Evolutionary conservation across 2,113 vertebrate species (phyloP), one percentile per base, ranked within the genome.

Genomic region (Cyrtonyx montezumae): DNA sequence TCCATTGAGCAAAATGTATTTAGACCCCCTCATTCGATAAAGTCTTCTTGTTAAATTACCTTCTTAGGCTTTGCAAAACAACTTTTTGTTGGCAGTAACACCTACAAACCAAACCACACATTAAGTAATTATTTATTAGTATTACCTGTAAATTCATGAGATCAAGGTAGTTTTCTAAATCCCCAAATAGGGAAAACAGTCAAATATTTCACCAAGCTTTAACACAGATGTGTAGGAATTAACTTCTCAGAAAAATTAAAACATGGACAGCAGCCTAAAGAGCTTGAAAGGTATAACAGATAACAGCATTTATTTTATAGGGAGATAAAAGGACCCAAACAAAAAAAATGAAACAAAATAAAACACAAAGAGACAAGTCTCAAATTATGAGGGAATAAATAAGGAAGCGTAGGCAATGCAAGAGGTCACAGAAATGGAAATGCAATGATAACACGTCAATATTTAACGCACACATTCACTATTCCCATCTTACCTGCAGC

Each of bases 401-500:
- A 61, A 3, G 16, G 28, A 90, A 74, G 17, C 1, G 1, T 15
- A 84, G 19, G 11, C 26, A 84, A 80, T 11, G 21, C 43, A 83
- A 79, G 14, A 67, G 34, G 22, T 51, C 16, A 51, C 2, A 59
- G 45, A 87, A 94, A 76, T 7, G 20, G 53, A 66, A 92, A 86
- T 40, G 12, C 19, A 81, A 30, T 1, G n/a, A 61, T 9, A 86
- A n/a, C 15, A 75, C 11, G 28, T 0, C 48, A 43, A 63, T 46
- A 78, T 30, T 58, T 76, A 76, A 87, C 0, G 1, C 0, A 0
- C 9, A 7, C 28, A 22, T 83, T 74, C 42, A 36, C 15, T 48
- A 9, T 37, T 71, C 46, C 21, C 10, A 11, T 42, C 96, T 97
- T 94, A 98, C 97, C 98, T 98, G 98, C 32, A 96, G 78, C 63